phyloP scores from a whole-genome alignment of 2,888 invertebrate genomes.

The Rhamnusium bicolor region DNA sequence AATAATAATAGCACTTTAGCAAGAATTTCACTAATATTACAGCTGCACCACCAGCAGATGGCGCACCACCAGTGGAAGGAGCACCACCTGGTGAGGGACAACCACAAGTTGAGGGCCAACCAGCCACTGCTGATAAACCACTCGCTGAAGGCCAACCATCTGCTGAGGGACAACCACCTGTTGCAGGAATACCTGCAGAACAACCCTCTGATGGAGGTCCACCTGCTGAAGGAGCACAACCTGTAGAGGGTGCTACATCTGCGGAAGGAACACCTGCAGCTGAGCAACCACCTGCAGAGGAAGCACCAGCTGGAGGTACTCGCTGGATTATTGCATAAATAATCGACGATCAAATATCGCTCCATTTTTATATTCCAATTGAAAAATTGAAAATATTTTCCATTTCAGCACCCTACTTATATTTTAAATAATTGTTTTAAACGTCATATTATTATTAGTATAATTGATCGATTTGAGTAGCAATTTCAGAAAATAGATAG shows the following conservation, averaged over 20 bases:
- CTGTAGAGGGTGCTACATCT: conserved; percentile 38
- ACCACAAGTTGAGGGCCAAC: conserved; percentile 59
- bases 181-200: conserved; percentile 35
- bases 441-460: no score
- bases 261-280: conserved; percentile 34
- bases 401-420: background rate
- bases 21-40: background rate
- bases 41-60: conserved; percentile 51
- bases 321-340: conserved; percentile 1
- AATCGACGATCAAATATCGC: background rate
- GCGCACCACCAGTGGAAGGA: conserved; percentile 58
- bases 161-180: conserved; percentile 45
- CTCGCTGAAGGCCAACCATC: conserved; percentile 64
- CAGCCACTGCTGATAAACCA: conserved; percentile 58
- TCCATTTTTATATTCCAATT: background rate
- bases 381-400: background rate
- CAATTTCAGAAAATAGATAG: background rate
- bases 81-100: conserved; percentile 64
- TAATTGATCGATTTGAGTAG: no score
- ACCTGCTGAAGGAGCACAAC: conserved; percentile 46
- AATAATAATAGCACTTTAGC: no score
- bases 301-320: conserved; percentile 14
- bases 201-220: conserved; percentile 64
- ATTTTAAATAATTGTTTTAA: background rate
- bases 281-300: conserved; percentile 28